Evolutionary conservation across 2,797 vertebrate genomes (phyloP).

Genomic region (Catharus ustulatus): DNA sequence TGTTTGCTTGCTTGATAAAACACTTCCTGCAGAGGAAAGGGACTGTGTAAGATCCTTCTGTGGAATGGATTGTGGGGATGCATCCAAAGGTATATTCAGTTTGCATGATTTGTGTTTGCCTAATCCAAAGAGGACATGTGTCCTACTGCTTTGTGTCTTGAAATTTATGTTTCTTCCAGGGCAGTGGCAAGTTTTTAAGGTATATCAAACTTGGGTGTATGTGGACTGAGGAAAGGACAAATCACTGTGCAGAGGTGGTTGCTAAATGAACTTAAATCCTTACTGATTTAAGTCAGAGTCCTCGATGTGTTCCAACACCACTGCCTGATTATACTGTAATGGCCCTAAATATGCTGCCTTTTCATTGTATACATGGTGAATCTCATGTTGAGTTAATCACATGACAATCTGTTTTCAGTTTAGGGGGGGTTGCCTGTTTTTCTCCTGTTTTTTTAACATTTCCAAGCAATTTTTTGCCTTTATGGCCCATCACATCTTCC

Average conservation of each 20-base stretch:
- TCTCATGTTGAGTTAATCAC: not conserved
- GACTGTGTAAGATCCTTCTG: not conserved
- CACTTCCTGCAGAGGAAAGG: not conserved
- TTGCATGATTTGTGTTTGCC: not conserved
- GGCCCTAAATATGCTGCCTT: not conserved
- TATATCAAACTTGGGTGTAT: not conserved
- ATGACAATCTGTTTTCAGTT: not conserved
- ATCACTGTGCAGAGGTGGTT: not conserved
- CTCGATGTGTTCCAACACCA: not conserved
- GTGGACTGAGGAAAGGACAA: not conserved
- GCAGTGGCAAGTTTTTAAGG: not conserved
- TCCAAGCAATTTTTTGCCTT: not conserved
- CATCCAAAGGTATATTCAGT: not conserved
- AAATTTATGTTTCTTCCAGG: not conserved
- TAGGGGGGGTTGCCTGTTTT: accelerated
- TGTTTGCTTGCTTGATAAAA: not conserved
- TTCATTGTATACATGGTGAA: not conserved
- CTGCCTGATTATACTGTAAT: not conserved
- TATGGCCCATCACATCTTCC: not conserved
- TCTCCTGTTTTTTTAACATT: accelerated
- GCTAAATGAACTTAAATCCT: not conserved
- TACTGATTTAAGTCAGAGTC: not conserved
- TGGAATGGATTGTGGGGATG: not conserved
- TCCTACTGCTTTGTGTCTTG: not conserved
- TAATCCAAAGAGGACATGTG: not conserved